Evolutionary conservation across 2,113 vertebrate genomes (phyloP).

Genomic region (Pipra filicauda): DNA sequence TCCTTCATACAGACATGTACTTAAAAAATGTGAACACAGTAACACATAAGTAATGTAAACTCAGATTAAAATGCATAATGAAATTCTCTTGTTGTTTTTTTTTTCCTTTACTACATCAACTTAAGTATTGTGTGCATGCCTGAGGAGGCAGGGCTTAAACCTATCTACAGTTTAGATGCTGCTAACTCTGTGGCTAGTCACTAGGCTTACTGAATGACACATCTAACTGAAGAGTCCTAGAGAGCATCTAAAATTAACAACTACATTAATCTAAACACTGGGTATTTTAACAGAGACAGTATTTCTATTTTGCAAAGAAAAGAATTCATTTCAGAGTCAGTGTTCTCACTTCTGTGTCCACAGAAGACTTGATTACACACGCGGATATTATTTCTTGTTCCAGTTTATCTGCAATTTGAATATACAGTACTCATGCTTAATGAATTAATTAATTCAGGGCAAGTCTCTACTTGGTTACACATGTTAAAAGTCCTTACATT

Average conservation of each 20-base stretch:
- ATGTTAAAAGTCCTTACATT: not conserved
- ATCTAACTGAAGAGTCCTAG: not conserved
- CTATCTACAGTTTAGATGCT: not conserved
- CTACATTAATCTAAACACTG: not conserved
- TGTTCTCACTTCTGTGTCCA: not conserved
- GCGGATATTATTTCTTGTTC: constrained; percentile 45
- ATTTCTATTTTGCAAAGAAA: not conserved
- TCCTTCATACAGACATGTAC: not conserved
- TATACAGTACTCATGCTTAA: constrained; percentile 59
- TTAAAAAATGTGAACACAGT: not conserved
- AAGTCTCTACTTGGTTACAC: constrained; percentile 55
- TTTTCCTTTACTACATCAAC: not conserved
- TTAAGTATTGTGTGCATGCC: not conserved
- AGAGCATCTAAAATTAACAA: not conserved
- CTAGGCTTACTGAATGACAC: not conserved
- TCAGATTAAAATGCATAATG: not conserved
- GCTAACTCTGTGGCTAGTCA: not conserved
- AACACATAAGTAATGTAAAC: not conserved
- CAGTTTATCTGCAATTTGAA: constrained; percentile 61
- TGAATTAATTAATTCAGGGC: constrained; percentile 63
- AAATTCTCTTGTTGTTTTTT: not conserved
- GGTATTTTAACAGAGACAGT: not conserved
- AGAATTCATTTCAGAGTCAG: not conserved
- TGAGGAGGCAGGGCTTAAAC: not conserved
- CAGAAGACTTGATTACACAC: constrained; percentile 29